Base-by-base conservation (phyloP, 2,888 invertebrate species). In the Synanthedon myopaeformis region DNA sequence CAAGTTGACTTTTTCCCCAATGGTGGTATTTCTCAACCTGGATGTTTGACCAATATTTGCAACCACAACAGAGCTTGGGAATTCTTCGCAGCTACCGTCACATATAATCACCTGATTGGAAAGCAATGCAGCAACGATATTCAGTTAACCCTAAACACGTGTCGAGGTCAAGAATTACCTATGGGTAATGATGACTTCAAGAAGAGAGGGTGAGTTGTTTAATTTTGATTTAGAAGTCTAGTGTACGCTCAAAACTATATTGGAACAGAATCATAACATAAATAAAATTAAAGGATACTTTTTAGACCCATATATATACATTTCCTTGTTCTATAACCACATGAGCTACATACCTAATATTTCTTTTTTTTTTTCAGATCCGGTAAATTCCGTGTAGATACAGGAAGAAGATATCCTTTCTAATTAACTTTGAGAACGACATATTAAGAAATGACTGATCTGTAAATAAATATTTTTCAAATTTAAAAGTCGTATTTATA, bases 1-100 rank as follows among this genome's bases (percentile, higher is more conserved):
- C 89, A 90, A 42, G 89, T 70, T 2, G 91, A 91, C 67, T 91
- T 91, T 70, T 90, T 89, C 82, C 89, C 89, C 19, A 91, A 91
- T 59, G 84, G 87, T 49, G 91, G 91, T 0, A 74, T 61, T 53
- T 69, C 67, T n/a, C 79, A 81, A 53, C 81, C 82, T 1, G 80
- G 76, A 2, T 84, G 83, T 53, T 1, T 70, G 0, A 66, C 69
- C 4, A 71, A 61, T 49, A 17, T 79, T 3, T 83, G 83, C 60
- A 67, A 76, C 57, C 83, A 82, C 57, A 74, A 80, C 54, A 74
- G 77, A 5, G 74, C 82, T 5, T 81, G 74, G 73, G 70, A 76
- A 51, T 58, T 76, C 5, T 82, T 81, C 13, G 80, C 78, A 41
- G 63, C 81, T 4, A 70, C 74, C 0, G 69, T 84, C 1, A 62